Percentiles rank a stretch among this genome's conserved stretches.
Evolutionary conservation across 2,113 vertebrate species (phyloP).

Genomic region (Odontophorus gujanensis): DNA sequence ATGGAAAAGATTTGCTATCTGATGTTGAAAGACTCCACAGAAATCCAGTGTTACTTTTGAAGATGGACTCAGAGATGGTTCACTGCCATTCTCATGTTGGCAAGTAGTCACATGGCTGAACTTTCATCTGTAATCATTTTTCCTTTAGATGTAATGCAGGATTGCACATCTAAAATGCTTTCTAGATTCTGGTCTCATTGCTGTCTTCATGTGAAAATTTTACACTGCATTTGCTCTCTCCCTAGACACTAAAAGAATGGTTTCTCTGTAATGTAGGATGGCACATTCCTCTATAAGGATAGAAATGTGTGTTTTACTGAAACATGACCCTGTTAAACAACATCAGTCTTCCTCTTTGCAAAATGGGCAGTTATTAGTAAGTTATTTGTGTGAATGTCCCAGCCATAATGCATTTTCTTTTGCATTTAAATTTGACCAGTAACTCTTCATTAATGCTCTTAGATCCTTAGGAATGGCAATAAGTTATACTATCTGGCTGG

Average conservation of each 20-base stretch:
- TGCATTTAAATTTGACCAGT: background rate
- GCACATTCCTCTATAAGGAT: background rate
- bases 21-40: background rate
- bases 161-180: background rate
- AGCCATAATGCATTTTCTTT: background rate
- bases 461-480: background rate
- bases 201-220: slow-evolving; percentile 1
- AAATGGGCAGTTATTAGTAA: slow-evolving; percentile 5
- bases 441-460: background rate
- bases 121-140: background rate
- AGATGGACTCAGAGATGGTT: background rate
- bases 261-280: background rate
- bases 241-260: background rate
- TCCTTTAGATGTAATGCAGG: background rate
- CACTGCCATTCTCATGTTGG: background rate
- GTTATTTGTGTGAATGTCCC: background rate
- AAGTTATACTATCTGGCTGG: background rate
- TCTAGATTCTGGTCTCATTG: background rate
- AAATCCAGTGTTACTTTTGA: background rate
- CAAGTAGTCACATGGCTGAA: background rate
- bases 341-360: background rate
- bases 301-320: background rate
- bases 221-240: background rate
- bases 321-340: background rate
- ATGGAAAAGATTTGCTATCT: background rate